Evolutionary conservation across 1,140 invertebrate genomes (phyloP), one percentile per base, ranked within the genome.

Genomic region (Ostrea edulis): DNA sequence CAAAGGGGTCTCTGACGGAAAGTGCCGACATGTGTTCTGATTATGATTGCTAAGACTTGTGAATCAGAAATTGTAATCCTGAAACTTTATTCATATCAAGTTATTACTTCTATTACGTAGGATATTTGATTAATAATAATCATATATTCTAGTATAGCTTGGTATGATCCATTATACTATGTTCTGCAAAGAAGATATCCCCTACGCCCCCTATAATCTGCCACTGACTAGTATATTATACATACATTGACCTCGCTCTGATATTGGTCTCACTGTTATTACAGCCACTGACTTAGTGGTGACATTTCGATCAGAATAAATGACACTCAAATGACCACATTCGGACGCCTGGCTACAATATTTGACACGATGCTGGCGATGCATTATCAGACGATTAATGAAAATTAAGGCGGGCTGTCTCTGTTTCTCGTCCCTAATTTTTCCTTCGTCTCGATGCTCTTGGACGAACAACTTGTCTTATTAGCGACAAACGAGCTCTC

Each of bases 271-370:
- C 7, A 17, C n/a, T n/a, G 17, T 62, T 62, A 62, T 62, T 62
- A 5, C 55, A 17, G 17, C 55, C 58, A 29, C 0, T 77, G 68
- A 35, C 29, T 77, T 35, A 44, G 68, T 35, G 8, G 29, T 77
- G 68, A 29, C 68, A 77, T 77, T 35, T 77, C 55, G 29, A 44
- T 77, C 29, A 25, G 25, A 35, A 17, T 25, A 77, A 77, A 35
- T 77, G 68, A 35, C 68, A 77, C 68, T 25, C 8, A 77, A 29
- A 77, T 77, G 68, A 77, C 68, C 68, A 77, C 22, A 35, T 77
- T 5, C 68, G 29, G 22, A 20, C 68, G 68, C 25, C 22, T 35
- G 68, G 14, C 29, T 35, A 77, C 68, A 25, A 35, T 29, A 14
- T 35, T 35, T 29, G 68, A 77, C 68, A 71, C 25, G 68, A 25